A percentile compares a stretch with the other conserved stretches of the same genome.
These are phyloP conservation scores for Pocota personata DNA, from an alignment of 2,888 invertebrate genomes.

Conservation along the genomic window DNA sequence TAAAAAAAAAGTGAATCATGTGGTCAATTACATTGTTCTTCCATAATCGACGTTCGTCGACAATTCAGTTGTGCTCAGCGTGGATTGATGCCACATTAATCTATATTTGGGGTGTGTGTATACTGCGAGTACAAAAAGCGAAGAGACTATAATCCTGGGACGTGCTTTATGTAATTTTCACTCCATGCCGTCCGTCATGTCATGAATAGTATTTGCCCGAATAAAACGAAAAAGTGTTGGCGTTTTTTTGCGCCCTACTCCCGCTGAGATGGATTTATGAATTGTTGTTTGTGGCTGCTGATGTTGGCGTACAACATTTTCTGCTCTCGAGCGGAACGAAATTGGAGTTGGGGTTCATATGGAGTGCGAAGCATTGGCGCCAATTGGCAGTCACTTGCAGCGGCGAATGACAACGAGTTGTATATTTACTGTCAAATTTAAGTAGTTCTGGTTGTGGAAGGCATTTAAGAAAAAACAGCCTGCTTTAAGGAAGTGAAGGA, in stretches of 20 bases:
- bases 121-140: not conserved
- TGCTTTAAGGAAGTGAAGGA: not conserved
- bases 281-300: not conserved
- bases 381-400: constrained; percentile 45
- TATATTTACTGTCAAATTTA: constrained; percentile 47
- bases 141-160: constrained; percentile 23
- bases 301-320: constrained; percentile 25
- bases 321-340: constrained; percentile 54
- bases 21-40: constrained; percentile 52
- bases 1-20: constrained; percentile 17
- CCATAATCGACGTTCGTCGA: constrained; percentile 1
- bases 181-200: constrained; percentile 22
- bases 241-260: constrained; percentile 21
- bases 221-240: not conserved
- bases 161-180: constrained; percentile 61
- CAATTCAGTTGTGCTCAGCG: not conserved
- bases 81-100: constrained; percentile 64
- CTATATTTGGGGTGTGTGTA: constrained; percentile 42
- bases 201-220: constrained; percentile 1
- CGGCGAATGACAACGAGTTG: constrained; percentile 49
- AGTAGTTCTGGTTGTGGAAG: constrained; percentile 29
- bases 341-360: constrained; percentile 21
- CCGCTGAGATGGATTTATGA: constrained; percentile 55
- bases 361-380: constrained; percentile 47
- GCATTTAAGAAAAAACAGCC: not conserved